phyloP scores from a whole-genome alignment of 2,888 invertebrate species.

The Hirtodrosophila cameraria region DNA sequence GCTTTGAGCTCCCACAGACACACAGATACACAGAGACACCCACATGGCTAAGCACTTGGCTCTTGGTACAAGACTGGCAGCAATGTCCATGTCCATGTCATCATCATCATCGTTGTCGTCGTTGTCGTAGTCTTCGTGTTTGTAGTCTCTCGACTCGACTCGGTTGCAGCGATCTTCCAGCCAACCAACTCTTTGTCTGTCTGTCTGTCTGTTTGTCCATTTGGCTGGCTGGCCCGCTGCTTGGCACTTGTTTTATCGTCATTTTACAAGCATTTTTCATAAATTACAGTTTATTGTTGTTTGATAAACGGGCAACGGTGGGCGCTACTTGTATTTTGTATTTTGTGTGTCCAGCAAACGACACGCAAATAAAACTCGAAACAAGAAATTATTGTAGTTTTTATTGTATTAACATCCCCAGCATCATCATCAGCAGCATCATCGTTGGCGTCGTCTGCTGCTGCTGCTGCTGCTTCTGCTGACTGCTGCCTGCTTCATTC shows the following conservation, averaged over 20 bases:
- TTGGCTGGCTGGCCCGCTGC: constrained; percentile 17
- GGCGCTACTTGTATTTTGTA: constrained; percentile 77
- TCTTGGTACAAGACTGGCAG: constrained; percentile 67
- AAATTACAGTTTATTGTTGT: constrained; percentile 82
- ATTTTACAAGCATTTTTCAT: constrained; percentile 81
- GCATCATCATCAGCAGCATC: constrained; percentile 45
- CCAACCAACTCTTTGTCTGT: constrained; percentile 10
- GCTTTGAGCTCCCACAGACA: constrained; percentile 33
- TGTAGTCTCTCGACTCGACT: no score
- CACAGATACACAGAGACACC: constrained; percentile 36
- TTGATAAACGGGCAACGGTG: constrained; percentile 79
- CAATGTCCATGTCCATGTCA: constrained; percentile 71
- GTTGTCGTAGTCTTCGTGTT: constrained; percentile 33
- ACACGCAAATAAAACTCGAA: constrained; percentile 74
- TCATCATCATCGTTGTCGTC: constrained; percentile 56
- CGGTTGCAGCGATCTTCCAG: constrained; percentile 12
- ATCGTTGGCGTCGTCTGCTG: constrained; percentile 49
- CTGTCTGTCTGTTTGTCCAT: constrained; percentile 4
- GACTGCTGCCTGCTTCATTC: constrained; percentile 34
- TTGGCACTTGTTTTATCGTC: constrained; percentile 77
- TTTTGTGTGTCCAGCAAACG: constrained; percentile 58
- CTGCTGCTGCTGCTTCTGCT: constrained; percentile 16
- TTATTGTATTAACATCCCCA: constrained; percentile 67
- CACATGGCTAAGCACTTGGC: constrained; percentile 48
- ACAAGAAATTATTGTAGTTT: constrained; percentile 73